Conservation (phyloP, 2,113 vertebrate genomes). For the Cryptoleucopteryx plumbea region DNA sequence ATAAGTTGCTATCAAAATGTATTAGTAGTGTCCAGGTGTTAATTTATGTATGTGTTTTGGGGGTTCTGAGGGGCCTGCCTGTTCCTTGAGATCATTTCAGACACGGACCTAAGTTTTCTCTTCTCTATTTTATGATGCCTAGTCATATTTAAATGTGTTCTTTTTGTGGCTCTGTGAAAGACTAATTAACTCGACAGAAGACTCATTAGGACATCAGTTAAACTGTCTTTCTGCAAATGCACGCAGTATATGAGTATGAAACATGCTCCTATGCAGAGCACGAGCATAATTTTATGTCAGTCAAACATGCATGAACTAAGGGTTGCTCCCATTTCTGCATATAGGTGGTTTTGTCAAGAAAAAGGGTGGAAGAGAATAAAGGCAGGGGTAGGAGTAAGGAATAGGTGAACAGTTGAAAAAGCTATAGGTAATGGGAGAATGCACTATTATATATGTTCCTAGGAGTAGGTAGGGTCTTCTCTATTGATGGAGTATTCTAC, state of each 20-base stretch:
- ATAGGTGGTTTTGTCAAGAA: neutral
- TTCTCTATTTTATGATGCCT: neutral
- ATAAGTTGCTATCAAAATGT: neutral
- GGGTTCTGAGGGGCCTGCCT: neutral
- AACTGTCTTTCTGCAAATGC: neutral
- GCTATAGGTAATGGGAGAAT: neutral
- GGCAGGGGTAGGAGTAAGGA: neutral
- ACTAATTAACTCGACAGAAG: neutral
- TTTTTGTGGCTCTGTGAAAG: neutral
- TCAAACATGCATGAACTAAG: neutral
- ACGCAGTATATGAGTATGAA: neutral
- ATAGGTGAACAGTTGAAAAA: neutral
- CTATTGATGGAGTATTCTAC: neutral
- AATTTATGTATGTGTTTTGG: neutral
- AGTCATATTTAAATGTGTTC: neutral
- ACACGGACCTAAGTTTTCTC: neutral
- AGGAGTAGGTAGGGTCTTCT: neutral
- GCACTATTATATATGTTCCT: neutral
- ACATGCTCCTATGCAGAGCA: neutral
- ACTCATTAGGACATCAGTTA: neutral
- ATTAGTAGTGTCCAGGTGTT: neutral
- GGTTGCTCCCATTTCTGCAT: neutral
- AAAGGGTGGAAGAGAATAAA: neutral
- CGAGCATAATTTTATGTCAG: neutral
- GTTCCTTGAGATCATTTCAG: neutral